Evolutionary conservation across 1,140 invertebrate genomes (phyloP).

Genomic region (Drosophila busckii): DNA sequence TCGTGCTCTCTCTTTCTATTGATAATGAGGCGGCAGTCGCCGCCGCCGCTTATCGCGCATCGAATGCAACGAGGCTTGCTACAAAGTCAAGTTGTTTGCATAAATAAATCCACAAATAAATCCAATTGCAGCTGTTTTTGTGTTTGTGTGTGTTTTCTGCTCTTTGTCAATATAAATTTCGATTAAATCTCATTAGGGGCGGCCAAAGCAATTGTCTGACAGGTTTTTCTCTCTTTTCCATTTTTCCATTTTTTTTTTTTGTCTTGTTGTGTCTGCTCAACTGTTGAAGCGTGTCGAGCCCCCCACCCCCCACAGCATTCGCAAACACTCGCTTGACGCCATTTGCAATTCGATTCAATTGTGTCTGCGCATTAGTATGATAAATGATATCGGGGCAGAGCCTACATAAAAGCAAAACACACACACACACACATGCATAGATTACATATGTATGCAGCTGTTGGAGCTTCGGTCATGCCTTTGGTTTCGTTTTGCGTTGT

Average conservation of each 20-base stretch:
- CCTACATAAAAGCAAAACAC: too few species aligned
- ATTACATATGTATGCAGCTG: background rate
- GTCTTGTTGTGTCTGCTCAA: conserved; percentile 1
- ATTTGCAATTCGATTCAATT: conserved; percentile 46
- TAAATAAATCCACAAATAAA: too few species aligned
- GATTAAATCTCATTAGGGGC: conserved; percentile 42
- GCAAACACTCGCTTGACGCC: background rate
- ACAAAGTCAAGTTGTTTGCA: too few species aligned
- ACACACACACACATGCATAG: too few species aligned
- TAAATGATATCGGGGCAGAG: conserved; percentile 47
- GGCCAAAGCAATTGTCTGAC: conserved; percentile 39
- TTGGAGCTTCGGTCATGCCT: background rate
- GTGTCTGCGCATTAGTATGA: conserved; percentile 52
- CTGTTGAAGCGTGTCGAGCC: conserved; percentile 32
- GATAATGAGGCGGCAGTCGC: too few species aligned
- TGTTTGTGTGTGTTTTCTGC: background rate
- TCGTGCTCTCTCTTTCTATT: too few species aligned
- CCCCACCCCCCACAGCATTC: too few species aligned
- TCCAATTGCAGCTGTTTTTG: too few species aligned
- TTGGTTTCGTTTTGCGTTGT: background rate
- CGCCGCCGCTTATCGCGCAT: too few species aligned
- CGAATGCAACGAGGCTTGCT: too few species aligned
- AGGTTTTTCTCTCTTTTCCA: conserved; percentile 31
- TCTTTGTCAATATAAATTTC: conserved; percentile 39
- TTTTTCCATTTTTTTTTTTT: background rate